Percentiles rank a stretch among this genome's conserved stretches.
These are phyloP conservation scores for Morinoia aosen DNA, from an alignment of 2,888 invertebrate species.

Conservation along the genomic window DNA sequence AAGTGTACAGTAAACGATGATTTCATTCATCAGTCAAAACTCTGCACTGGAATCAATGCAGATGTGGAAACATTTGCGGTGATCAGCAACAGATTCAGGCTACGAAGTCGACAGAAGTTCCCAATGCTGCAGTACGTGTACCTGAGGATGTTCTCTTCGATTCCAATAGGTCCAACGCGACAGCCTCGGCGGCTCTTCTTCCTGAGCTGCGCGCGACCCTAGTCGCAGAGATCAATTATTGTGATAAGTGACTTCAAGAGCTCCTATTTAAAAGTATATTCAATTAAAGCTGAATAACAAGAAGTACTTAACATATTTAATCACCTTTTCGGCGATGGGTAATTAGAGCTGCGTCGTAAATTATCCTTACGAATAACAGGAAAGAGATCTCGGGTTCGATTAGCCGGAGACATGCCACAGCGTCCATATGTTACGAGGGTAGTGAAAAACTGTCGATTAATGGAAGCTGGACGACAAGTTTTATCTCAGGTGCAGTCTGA, in stretches of 20 bases:
- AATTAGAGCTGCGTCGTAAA: background rate
- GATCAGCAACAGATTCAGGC: background rate
- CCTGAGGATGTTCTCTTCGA: background rate
- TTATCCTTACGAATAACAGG: background rate
- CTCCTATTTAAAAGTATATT: conserved; percentile 19
- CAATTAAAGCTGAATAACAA: conserved; percentile 34
- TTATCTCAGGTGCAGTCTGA: background rate
- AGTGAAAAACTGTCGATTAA: conserved; percentile 21
- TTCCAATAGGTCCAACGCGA: background rate
- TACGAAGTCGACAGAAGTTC: background rate
- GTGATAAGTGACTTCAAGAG: background rate
- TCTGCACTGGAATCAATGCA: no score
- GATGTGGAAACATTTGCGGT: no score
- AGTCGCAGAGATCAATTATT: background rate
- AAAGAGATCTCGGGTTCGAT: background rate
- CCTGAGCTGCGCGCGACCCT: background rate
- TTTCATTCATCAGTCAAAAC: no score
- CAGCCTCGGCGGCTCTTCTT: background rate
- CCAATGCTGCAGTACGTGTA: background rate
- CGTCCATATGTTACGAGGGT: background rate
- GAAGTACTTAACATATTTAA: background rate
- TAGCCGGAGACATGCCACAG: background rate
- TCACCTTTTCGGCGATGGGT: conserved; percentile 19
- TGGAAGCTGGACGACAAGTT: background rate
- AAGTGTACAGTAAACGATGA: no score